These are phyloP conservation scores for Pithys albifrons DNA, from an alignment of 2,113 vertebrate genomes.

Conservation along the genomic window DNA sequence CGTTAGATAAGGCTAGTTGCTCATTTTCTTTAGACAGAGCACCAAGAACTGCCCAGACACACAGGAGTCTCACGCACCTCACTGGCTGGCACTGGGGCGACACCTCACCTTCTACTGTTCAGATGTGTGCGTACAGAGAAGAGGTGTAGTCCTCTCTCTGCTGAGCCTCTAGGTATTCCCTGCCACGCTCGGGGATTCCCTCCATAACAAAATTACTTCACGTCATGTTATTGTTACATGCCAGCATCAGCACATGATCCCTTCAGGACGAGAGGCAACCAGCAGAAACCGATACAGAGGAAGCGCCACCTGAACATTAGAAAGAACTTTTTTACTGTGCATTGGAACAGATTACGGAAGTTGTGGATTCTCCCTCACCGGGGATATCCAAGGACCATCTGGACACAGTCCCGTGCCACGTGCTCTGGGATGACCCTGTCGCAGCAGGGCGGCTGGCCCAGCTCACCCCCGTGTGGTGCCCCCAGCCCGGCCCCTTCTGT, in stretches of 20 bases:
- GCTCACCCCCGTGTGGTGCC: not conserved
- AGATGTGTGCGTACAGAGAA: not conserved
- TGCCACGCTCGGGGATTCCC: not conserved
- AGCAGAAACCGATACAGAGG: not conserved
- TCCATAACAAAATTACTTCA: not conserved
- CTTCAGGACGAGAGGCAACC: not conserved
- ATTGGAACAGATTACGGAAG: no score
- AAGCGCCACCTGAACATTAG: not conserved
- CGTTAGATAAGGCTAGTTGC: no score
- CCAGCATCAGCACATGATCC: not conserved
- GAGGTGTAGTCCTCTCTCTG: not conserved
- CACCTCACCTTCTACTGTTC: not conserved
- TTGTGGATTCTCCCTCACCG: not conserved
- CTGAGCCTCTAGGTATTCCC: not conserved
- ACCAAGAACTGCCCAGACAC: no score
- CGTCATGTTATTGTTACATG: no score
- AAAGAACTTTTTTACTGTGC: no score
- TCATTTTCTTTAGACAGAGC: not conserved
- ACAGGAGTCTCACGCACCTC: fast-evolving
- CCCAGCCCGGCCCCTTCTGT: not conserved
- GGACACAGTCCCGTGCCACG: no score
- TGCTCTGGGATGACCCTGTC: not conserved
- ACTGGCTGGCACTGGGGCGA: fast-evolving
- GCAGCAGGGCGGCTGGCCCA: not conserved
- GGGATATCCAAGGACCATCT: not conserved